Percentiles rank a stretch among this genome's conserved stretches.
Conservation (phyloP, 2,797 vertebrate species). For the Gephyroberyx darwinii region DNA sequence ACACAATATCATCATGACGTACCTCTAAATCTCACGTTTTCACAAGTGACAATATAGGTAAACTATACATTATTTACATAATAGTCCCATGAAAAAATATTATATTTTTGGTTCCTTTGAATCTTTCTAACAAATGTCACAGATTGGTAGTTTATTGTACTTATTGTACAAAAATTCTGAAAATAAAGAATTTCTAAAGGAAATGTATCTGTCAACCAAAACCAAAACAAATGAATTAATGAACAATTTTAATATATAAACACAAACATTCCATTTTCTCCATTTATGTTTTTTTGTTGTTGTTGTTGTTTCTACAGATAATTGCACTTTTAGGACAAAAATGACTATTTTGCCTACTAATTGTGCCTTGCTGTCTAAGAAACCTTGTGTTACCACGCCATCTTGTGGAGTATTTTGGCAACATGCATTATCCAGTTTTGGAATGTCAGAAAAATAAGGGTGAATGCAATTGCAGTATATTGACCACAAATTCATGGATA, state of each 20-base stretch:
- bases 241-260: background rate
- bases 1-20: constrained; percentile 5
- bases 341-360: background rate
- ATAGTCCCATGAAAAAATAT: constrained; percentile 1
- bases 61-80: constrained; percentile 68
- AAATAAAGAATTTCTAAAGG: background rate
- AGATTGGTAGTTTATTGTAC: background rate
- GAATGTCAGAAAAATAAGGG: constrained; percentile 11
- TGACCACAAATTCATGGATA: too few species aligned
- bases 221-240: background rate
- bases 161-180: constrained; percentile 1
- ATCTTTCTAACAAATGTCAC: background rate
- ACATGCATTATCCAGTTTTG: constrained; percentile 4
- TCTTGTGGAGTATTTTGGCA: constrained; percentile 61
- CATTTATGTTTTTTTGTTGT: too few species aligned
- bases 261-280: background rate
- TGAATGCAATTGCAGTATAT: constrained; percentile 8
- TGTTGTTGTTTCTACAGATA: background rate
- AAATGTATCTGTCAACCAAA: constrained; percentile 10
- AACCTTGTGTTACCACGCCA: constrained; percentile 57
- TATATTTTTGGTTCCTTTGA: background rate
- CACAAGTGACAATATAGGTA: constrained; percentile 25
- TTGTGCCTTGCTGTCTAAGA: background rate
- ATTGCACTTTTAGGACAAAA: constrained; percentile 23
- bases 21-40: constrained; percentile 31